Base-by-base conservation (phyloP, 2,113 vertebrate species). In the Rhinopithecus roxellana region DNA sequence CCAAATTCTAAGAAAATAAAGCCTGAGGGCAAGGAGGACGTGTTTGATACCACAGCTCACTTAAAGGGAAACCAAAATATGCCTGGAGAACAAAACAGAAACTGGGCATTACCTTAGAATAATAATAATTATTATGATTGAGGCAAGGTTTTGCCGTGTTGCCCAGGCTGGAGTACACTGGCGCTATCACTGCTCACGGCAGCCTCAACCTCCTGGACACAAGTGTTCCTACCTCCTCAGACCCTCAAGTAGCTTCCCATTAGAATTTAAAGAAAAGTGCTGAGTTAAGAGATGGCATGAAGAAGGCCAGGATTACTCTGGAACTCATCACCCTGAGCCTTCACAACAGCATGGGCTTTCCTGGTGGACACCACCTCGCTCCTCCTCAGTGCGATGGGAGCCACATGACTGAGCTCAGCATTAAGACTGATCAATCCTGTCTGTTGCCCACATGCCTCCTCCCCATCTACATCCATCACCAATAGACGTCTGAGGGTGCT, bases 331-430 rank as follows among this genome's bases (percentile, higher is more conserved):
- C 30, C 0, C 2, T 8, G 16, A 48, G 38, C 10, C 18, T n/a
- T 27, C 2, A 22, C 3, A 2, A 32, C 5, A 43, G 43, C 69
- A 2, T 23, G 23, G 38, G 38, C 6, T 20, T 48, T 64, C 6
- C 3, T n/a, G 32, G 8, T 72, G 40, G 61, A 5, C 30, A 2
- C 6, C 17, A 40, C 45, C 18, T 12, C 0, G 5, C 2, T 8
- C 11, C 23, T 69, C 17, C 13, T 30, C 35, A 4, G 0, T 1
- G 5, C 1, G 13, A 27, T 4, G 70, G 67, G 1, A 77, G 7
- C 2, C 35, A 25, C 17, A 30, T 10, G 22, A 8, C 1, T 3
- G 35, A 74, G 3, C 8, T 30, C 35, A 86, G 40, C 8, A 45
- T 50, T 77, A 35, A 18, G n/a, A n/a, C 23, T 2, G 22, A 3